Evolutionary conservation across 2,113 vertebrate genomes (phyloP).

Genomic region (Indri indri): DNA sequence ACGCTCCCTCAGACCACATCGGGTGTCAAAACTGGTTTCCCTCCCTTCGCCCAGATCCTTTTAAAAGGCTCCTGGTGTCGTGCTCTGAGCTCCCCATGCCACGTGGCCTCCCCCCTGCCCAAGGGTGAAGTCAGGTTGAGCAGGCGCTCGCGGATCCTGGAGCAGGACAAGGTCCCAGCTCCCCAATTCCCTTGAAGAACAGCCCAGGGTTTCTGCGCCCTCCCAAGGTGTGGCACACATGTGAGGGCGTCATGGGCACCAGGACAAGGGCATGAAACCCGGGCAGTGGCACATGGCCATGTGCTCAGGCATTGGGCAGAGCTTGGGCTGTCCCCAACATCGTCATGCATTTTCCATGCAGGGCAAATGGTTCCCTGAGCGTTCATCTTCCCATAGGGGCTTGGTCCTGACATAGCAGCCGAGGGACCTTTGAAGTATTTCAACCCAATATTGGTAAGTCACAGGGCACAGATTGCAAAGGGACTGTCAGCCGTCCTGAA

Average conservation of each 20-base stretch:
- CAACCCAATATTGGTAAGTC: neutral
- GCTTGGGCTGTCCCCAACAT: too few species aligned
- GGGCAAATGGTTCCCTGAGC: neutral
- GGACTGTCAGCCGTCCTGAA: rapidly evolving
- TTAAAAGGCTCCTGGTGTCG: neutral
- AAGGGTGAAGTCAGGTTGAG: too few species aligned
- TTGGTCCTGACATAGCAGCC: neutral
- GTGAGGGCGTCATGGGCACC: rapidly evolving
- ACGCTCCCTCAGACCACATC: neutral
- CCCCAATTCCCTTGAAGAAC: rapidly evolving
- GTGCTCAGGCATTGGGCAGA: rapidly evolving
- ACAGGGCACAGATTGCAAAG: neutral
- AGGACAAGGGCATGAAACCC: neutral
- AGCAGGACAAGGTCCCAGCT: too few species aligned
- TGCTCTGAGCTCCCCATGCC: rapidly evolving
- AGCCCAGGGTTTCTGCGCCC: rapidly evolving
- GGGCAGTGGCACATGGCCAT: rapidly evolving
- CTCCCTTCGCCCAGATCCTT: neutral
- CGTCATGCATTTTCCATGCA: neutral
- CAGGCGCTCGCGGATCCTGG: neutral
- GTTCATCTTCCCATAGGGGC: neutral
- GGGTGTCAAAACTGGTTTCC: neutral
- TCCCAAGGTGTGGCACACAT: rapidly evolving
- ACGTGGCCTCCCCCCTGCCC: neutral
- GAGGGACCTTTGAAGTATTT: neutral